Evolutionary conservation across 2,797 vertebrate genomes (phyloP).

Genomic region (Sardinella longiceps): DNA sequence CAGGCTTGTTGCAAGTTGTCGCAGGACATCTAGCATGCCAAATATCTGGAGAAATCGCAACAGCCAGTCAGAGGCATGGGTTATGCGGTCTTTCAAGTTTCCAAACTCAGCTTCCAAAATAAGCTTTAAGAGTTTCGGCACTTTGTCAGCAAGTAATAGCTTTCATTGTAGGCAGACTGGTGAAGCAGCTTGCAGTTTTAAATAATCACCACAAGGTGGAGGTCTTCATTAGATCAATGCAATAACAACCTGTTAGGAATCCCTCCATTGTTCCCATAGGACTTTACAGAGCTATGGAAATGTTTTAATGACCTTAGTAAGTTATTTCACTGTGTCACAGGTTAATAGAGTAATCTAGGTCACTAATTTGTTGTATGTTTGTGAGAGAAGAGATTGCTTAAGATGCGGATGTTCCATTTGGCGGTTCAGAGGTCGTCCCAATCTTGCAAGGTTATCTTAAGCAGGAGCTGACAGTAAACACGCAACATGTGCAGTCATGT

Average conservation of each 20-base stretch:
- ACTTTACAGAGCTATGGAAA: not conserved
- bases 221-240: not conserved
- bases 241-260: not conserved
- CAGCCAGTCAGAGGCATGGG: too few species aligned
- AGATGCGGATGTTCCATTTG: not conserved
- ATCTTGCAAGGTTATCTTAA: constrained; percentile 10
- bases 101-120: too few species aligned
- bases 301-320: not conserved
- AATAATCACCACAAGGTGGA: not conserved
- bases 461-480: constrained; percentile 1
- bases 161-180: too few species aligned
- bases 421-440: not conserved
- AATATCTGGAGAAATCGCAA: too few species aligned
- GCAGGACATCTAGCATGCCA: too few species aligned
- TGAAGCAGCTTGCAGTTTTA: not conserved
- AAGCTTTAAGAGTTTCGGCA: too few species aligned
- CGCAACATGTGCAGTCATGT: not conserved
- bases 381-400: not conserved
- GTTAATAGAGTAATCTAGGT: not conserved
- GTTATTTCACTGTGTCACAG: not conserved
- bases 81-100: too few species aligned
- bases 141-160: too few species aligned
- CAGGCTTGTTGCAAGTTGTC: too few species aligned
- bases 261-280: not conserved
- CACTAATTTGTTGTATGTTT: not conserved